Conservation (phyloP, 92 coral and sea anemone genomes). For the Diadumene lineata region DNA sequence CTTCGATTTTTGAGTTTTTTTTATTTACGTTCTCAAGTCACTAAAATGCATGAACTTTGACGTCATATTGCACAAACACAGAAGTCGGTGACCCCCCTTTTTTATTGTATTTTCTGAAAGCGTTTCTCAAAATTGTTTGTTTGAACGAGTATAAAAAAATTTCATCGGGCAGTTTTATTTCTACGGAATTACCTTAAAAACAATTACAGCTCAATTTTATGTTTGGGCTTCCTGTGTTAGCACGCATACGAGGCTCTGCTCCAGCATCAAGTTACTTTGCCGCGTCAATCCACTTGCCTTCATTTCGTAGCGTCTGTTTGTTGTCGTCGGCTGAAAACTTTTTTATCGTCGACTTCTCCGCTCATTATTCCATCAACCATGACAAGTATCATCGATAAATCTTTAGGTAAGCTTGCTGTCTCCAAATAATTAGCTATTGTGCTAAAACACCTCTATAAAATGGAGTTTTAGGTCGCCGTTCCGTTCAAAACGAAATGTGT, state of each 20-base stretch:
- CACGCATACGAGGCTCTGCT: constrained; percentile 9
- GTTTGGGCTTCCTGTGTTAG: constrained; percentile 11
- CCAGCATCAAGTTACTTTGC: background rate
- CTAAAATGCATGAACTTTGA: too few relatives aligned
- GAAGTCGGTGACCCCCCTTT: too few relatives aligned
- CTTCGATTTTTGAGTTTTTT: too few relatives aligned
- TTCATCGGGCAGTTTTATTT: too few relatives aligned
- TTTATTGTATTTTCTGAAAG: too few relatives aligned
- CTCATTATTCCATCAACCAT: constrained; percentile 6
- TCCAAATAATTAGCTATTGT: background rate
- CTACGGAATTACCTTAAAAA: too few relatives aligned
- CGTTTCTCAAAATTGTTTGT: too few relatives aligned
- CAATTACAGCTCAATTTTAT: too few relatives aligned
- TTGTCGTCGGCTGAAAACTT: constrained; percentile 3
- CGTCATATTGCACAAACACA: too few relatives aligned
- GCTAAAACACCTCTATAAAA: background rate
- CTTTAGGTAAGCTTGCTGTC: constrained; percentile 28
- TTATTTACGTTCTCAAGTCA: too few relatives aligned
- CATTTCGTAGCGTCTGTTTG: constrained; percentile 12
- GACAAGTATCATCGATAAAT: constrained; percentile 42
- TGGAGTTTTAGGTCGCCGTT: background rate
- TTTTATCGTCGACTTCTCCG: background rate
- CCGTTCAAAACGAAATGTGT: background rate
- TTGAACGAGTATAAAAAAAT: too few relatives aligned
- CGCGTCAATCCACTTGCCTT: constrained; percentile 5